Evolutionary conservation across 1,140 invertebrate species (phyloP).

Genomic region (Archegozetes longisetosus): DNA sequence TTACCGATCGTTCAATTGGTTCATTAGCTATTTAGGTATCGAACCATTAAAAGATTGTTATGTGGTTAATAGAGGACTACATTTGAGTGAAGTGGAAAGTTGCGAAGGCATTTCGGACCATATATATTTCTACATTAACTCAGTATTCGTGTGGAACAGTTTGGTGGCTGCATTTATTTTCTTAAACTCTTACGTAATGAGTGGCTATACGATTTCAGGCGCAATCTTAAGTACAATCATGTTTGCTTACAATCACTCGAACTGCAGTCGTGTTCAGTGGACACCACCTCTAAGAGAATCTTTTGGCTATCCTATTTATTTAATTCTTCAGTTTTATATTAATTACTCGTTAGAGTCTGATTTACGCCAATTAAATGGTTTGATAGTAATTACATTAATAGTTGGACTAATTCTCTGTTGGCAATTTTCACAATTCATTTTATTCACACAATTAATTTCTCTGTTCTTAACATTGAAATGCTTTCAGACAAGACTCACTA

Average conservation of each 20-base stretch:
- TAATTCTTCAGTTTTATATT: conserved; percentile 34
- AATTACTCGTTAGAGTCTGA: conserved; percentile 26
- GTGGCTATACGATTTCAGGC: conserved; percentile 46
- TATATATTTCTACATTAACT: conserved; percentile 53
- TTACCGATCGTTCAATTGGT: conserved; percentile 35
- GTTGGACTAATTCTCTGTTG: conserved; percentile 13
- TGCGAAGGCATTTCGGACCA: conserved; percentile 54
- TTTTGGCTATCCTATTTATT: conserved; percentile 52
- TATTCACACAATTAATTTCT: conserved; percentile 21
- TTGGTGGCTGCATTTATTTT: conserved; percentile 45
- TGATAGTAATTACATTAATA: background rate
- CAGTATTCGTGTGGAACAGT: conserved; percentile 46
- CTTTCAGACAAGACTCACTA: background rate
- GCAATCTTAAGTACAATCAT: conserved; percentile 45
- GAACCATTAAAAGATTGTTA: conserved; percentile 37
- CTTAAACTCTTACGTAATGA: conserved; percentile 21
- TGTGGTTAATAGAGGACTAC: conserved; percentile 44
- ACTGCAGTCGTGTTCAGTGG: conserved; percentile 60
- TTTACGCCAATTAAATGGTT: background rate
- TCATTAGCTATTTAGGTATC: conserved; percentile 29
- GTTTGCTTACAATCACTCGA: conserved; percentile 59
- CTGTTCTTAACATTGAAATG: conserved; percentile 14
- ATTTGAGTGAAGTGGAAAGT: conserved; percentile 44
- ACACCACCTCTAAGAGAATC: conserved; percentile 64
- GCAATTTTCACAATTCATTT: conserved; percentile 23